These are phyloP conservation scores for Enteromius trimaculatus DNA, from an alignment of 2,797 vertebrate genomes.

Conservation along the genomic window DNA sequence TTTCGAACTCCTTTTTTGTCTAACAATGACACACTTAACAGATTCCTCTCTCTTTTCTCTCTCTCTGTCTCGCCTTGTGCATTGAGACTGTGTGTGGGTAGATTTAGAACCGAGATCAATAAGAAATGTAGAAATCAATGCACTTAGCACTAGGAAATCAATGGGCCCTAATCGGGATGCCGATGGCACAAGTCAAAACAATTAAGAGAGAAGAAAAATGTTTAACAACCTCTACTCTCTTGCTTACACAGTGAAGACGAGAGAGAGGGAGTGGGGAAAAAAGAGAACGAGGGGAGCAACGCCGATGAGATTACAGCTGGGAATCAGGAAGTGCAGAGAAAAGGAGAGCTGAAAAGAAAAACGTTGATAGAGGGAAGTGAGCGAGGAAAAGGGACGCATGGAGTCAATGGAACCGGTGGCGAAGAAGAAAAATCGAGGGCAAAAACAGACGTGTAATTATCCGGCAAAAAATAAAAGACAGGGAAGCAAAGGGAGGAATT, in stretches of 20 bases:
- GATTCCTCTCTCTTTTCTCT: conserved; percentile 46
- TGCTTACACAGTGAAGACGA: conserved; percentile 76
- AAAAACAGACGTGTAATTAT: conserved; percentile 25
- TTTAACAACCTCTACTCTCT: conserved; percentile 83
- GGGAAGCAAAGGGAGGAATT: not conserved
- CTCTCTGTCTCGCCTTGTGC: conserved; percentile 55
- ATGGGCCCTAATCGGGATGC: conserved; percentile 97
- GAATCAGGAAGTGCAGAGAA: conserved; percentile 38
- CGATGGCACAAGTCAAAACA: conserved; percentile 98
- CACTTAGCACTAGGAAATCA: conserved; percentile 95
- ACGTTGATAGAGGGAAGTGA: conserved; percentile 24
- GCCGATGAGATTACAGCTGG: conserved; percentile 50
- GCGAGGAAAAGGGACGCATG: conserved; percentile 17
- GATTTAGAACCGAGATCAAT: conserved; percentile 97
- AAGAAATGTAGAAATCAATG: conserved; percentile 99
- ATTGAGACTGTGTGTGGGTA: conserved; percentile 77
- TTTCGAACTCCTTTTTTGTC: conserved; percentile 3
- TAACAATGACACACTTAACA: conserved; percentile 53
- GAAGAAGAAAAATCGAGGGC: conserved; percentile 38
- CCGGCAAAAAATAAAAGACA: conserved; percentile 43
- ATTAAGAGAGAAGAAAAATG: conserved; percentile 95
- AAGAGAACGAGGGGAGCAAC: not conserved
- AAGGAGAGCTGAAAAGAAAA: conserved; percentile 37
- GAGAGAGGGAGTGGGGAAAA: conserved; percentile 32
- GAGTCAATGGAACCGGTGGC: conserved; percentile 15